Evolutionary conservation across 1,140 invertebrate genomes (phyloP), one percentile per base, ranked within the genome.

Genomic region (Drosophila pectinifera): DNA sequence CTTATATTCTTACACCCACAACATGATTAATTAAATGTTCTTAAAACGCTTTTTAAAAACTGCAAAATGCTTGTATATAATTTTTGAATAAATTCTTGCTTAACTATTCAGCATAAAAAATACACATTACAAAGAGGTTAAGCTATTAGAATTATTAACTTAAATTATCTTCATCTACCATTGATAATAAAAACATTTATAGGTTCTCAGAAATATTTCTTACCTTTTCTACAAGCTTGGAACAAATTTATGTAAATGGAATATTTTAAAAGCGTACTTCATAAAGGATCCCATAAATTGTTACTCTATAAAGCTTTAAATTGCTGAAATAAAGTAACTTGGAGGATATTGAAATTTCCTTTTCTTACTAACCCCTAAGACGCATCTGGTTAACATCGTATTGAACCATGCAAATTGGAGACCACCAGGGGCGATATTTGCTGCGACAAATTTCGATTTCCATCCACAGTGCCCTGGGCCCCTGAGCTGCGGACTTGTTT

Each of bases 361-460:
- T 24, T 8, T n/a, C 26, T 70, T 34, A 39, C 18, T 68, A 55
- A 69, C 10, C 49, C 41, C 39, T 34, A 46, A 54, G 55, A 10
- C 24, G 28, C 24, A 24, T 45, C 28, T 56, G 42, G 2, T 42
- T n/a, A 22, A 26, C 13, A 24, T 8, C 36, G 18, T 34, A 68
- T 64, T 68, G 61, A 34, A 51, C 20, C 59, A 55, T 57, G 67
- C 39, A 46, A 69, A 39, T 64, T 28, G 18, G 16, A 22, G 57
- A 53, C 48, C 48, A 63, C 65, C 70, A 45, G 42, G 49, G 45
- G 61, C 41, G 72, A 51, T 57, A 58, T 76, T 76, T 75, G 73
- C n/a, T 31, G 14, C 20, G 36, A 57, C 53, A 67, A 58, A 67
- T 76, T 65, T 28, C 10, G 8, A 36, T 34, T 76, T 75, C 36